Evolutionary conservation across 2,797 vertebrate species (phyloP).

Genomic region (Leptatherina wallacei): DNA sequence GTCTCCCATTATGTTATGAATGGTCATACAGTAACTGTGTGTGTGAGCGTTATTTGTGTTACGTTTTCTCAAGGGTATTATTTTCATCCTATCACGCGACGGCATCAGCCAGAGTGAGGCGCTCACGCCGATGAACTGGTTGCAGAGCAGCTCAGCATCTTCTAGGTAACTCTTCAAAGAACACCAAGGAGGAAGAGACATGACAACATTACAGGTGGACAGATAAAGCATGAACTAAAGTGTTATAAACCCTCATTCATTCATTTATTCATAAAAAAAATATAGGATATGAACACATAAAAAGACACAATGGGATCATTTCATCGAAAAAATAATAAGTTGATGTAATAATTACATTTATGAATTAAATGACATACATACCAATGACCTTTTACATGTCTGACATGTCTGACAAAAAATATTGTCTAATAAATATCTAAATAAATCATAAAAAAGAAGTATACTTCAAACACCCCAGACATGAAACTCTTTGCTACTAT

Average conservation of each 20-base stretch:
- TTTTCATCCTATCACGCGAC: conserved; percentile 62
- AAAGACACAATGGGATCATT: too few species aligned
- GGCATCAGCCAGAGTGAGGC: conserved; percentile 30
- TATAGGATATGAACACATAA: neutral
- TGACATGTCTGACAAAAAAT: too few species aligned
- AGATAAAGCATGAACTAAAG: neutral
- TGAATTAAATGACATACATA: too few species aligned
- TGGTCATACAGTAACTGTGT: conserved; percentile 5
- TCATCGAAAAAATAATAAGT: too few species aligned
- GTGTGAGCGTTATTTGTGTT: conserved; percentile 26
- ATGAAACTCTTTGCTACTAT: too few species aligned
- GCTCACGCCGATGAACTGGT: conserved; percentile 21
- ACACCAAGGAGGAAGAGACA: conserved; percentile 18
- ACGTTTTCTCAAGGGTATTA: conserved; percentile 37
- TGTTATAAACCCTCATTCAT: neutral
- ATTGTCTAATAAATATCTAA: too few species aligned
- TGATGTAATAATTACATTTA: too few species aligned
- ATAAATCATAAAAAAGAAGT: too few species aligned
- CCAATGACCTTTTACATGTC: too few species aligned
- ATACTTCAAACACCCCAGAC: too few species aligned
- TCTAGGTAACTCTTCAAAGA: conserved; percentile 33
- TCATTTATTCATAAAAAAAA: neutral
- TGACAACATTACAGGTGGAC: neutral
- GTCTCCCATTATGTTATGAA: conserved; percentile 29
- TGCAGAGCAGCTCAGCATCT: conserved; percentile 29